These are phyloP conservation scores for Brienomyrus brachyistius DNA, from an alignment of 2,113 vertebrate genomes.

Conservation along the genomic window DNA sequence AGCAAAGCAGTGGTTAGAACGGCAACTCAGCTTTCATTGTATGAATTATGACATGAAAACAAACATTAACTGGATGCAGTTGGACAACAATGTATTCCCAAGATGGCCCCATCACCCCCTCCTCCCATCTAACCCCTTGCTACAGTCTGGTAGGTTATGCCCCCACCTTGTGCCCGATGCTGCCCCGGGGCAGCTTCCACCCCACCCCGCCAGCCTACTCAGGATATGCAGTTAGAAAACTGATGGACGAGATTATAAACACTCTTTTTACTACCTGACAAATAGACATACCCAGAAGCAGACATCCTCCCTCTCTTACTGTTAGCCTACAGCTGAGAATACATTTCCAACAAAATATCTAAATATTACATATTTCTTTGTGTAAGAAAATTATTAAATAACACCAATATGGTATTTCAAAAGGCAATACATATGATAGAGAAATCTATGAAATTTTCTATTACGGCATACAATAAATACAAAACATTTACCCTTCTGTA, in stretches of 20 bases:
- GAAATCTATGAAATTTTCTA: neutral
- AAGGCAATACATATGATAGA: neutral
- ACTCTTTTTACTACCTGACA: neutral
- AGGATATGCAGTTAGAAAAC: neutral
- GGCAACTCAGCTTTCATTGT: neutral
- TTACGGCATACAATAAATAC: neutral
- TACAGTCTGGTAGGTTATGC: neutral
- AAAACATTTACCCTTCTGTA: conserved; percentile 84
- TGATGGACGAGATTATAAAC: neutral
- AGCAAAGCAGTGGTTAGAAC: neutral
- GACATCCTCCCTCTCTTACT: neutral
- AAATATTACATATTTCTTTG: neutral
- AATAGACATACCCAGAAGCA: neutral
- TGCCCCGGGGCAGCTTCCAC: neutral
- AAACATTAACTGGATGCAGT: neutral
- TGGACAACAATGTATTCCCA: neutral
- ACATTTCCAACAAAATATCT: neutral
- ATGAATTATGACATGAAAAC: neutral
- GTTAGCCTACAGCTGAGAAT: neutral
- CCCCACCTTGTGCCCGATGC: neutral
- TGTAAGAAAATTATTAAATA: neutral
- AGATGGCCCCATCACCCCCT: neutral
- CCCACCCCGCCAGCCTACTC: neutral
- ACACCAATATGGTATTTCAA: neutral
- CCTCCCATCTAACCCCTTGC: neutral